Conservation (phyloP, 2,888 invertebrate species). For the Pediacus dermestoides region DNA sequence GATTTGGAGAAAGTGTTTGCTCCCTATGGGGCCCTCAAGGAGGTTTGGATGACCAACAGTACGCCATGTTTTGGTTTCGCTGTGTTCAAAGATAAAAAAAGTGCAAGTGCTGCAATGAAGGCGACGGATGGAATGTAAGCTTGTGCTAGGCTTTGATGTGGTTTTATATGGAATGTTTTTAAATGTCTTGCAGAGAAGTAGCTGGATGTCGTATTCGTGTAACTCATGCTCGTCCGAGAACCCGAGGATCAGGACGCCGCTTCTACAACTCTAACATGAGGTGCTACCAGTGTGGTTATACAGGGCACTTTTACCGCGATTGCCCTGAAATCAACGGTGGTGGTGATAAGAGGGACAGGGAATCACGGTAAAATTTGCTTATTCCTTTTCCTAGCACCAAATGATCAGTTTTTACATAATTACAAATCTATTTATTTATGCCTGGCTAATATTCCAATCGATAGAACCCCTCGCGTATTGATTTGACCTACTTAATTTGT, state of each 20-base stretch:
- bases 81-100: conserved; percentile 54
- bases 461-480: too few relatives aligned
- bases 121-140: conserved; percentile 54
- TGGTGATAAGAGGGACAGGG: conserved; percentile 31
- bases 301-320: conserved; percentile 58
- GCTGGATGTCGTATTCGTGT: conserved; percentile 54
- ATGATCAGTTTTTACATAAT: too few relatives aligned
- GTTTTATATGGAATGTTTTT: conserved; percentile 1
- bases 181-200: conserved; percentile 45
- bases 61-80: conserved; percentile 62
- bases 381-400: conserved; percentile 7
- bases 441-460: too few relatives aligned
- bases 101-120: conserved; percentile 51
- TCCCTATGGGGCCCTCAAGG: conserved; percentile 54
- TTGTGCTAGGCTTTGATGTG: not conserved
- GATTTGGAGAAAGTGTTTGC: conserved; percentile 55
- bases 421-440: conserved; percentile 8
- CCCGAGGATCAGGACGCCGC: conserved; percentile 50
- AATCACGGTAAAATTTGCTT: conserved; percentile 34
- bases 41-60: conserved; percentile 58
- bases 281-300: conserved; percentile 58
- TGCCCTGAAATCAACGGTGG: conserved; percentile 51
- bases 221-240: conserved; percentile 54
- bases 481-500: too few relatives aligned
- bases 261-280: conserved; percentile 56